These are phyloP conservation scores for Himalopsyche kuldschensis DNA, from an alignment of 2,888 invertebrate genomes.

Conservation along the genomic window DNA sequence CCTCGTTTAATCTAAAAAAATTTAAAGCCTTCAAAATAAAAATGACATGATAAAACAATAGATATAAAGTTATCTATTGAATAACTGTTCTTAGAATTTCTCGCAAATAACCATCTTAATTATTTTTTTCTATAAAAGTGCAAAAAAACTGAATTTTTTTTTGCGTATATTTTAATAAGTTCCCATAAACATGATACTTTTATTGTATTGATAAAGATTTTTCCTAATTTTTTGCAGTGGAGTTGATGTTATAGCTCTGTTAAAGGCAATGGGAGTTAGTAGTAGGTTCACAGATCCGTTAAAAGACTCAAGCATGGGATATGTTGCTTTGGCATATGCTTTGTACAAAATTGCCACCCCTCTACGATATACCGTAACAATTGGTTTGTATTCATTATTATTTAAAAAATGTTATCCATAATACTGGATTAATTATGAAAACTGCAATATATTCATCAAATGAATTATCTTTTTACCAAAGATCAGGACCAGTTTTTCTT, in stretches of 20 bases:
- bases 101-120: too few species aligned
- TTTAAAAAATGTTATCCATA: neutral
- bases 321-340: constrained; percentile 86
- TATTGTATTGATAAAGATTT: neutral
- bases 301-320: constrained; percentile 79
- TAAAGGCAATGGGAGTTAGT: constrained; percentile 77
- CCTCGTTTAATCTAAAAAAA: too few species aligned
- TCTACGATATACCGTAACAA: constrained; percentile 86
- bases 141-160: neutral
- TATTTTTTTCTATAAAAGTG: too few species aligned
- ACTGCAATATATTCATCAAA: neutral
- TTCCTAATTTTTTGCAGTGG: constrained; percentile 66
- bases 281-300: constrained; percentile 78
- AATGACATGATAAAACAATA: too few species aligned
- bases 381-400: constrained; percentile 61
- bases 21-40: too few species aligned
- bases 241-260: constrained; percentile 78
- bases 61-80: too few species aligned
- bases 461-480: too few species aligned
- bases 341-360: constrained; percentile 94
- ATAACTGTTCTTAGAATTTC: too few species aligned
- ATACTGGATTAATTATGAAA: constrained; percentile 1
- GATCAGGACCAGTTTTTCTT: too few species aligned
- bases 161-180: neutral
- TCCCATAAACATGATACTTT: neutral